phyloP scores from a whole-genome alignment of 2,797 vertebrate genomes.

The Leuciscus waleckii region DNA sequence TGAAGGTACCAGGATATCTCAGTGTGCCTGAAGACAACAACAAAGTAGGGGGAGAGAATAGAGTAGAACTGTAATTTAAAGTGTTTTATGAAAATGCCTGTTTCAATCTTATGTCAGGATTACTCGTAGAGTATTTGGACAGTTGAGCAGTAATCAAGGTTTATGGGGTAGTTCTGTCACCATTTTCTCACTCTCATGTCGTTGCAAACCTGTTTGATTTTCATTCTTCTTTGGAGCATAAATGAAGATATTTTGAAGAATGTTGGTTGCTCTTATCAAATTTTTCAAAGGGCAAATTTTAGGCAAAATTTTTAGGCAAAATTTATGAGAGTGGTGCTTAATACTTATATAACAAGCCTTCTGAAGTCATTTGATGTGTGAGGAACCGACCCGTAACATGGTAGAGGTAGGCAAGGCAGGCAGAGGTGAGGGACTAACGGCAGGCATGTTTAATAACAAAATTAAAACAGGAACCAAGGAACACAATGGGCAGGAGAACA shows the following conservation, averaged over 20 bases:
- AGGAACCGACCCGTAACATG: neutral
- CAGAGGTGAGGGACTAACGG: too few relatives aligned
- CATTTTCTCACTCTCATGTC: neutral
- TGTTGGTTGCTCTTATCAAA: neutral
- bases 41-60: neutral
- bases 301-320: neutral
- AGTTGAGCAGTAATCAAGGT: neutral
- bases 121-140: neutral
- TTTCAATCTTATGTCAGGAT: neutral
- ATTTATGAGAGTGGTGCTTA: neutral
- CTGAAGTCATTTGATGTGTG: neutral
- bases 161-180: neutral
- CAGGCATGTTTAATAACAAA: neutral
- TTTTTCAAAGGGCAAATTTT: neutral
- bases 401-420: too few relatives aligned
- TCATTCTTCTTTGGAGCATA: neutral
- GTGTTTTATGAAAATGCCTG: constrained; percentile 5
- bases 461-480: neutral
- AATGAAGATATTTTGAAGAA: neutral
- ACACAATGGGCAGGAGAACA: neutral
- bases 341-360: neutral
- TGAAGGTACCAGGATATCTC: neutral
- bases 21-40: neutral
- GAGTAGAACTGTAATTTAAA: constrained; percentile 6
- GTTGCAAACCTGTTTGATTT: neutral